Base-by-base conservation (phyloP, 2,797 vertebrate genomes). In the Distichodus sexfasciatus region DNA sequence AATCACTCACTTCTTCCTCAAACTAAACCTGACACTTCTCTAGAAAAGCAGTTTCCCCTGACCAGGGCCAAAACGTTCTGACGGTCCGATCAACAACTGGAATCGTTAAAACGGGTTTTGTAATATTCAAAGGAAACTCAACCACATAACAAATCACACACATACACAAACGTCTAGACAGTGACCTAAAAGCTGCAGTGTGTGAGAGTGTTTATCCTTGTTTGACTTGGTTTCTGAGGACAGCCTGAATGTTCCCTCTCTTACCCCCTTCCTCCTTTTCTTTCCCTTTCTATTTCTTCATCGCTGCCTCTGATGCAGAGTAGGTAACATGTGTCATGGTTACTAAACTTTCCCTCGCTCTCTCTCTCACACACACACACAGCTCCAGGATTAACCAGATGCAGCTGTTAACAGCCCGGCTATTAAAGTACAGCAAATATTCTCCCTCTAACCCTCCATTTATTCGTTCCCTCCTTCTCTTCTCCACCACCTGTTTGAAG, bases 331-430 rank as follows among this genome's bases (percentile, higher is more conserved):
- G 70, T 65, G 66, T 53, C 69, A 59, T 69, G 54, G 66, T 75
- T 70, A 55, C 43, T 62, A 66, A 64, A 74, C 59, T 41, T 40
- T 59, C 15, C 23, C 21, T 28, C 23, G 21, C 59, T 41, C 64
- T 44, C 38, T 44, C 68, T 67, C 48, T 63, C 64, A 61, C 67
- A 76, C 61, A 75, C 73, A 26, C 59, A 47, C 38, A 46, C 26
- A 48, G 73, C 70, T 79, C 19, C 35, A 63, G 63, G 53, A 69
- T 76, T 79, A 79, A 76, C 76, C 48, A 73, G 62, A 76, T 76
- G 73, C 77, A 76, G 77, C 74, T 79, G 77, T 76, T 73, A 71
- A 79, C 71, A 76, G 61, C 54, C 48, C 60, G 58, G 66, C 71
- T 67, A 79, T 79, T 76, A 79, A 79, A 76, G 35, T 72, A 48